Conservation (phyloP, 2,797 vertebrate genomes). For the Epinephelus awoara region DNA sequence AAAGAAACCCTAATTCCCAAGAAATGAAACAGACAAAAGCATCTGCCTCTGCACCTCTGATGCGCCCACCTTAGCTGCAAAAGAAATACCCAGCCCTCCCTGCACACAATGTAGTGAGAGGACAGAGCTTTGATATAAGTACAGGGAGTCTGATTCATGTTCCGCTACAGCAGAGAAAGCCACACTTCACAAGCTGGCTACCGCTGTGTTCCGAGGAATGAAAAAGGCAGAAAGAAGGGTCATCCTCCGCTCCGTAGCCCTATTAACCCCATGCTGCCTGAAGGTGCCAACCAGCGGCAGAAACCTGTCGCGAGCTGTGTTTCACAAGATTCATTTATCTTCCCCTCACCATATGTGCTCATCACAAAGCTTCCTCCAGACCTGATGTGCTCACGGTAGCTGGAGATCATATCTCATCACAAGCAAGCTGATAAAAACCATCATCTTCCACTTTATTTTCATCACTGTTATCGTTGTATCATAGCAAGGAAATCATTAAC, state of each 20-base stretch:
- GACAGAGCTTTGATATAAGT: slow-evolving; percentile 64
- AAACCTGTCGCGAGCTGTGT: slow-evolving; percentile 59
- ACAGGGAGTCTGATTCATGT: slow-evolving; percentile 59
- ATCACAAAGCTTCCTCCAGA: slow-evolving; percentile 56
- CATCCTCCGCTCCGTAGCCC: slow-evolving; percentile 58
- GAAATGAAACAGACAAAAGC: slow-evolving; percentile 73
- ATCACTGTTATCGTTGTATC: not conserved
- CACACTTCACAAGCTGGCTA: slow-evolving; percentile 35
- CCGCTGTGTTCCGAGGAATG: slow-evolving; percentile 38
- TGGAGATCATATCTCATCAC: slow-evolving; percentile 60
- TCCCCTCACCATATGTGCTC: slow-evolving; percentile 65
- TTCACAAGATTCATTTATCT: slow-evolving; percentile 72
- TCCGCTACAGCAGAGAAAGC: slow-evolving; percentile 42
- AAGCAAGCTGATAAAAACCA: slow-evolving; percentile 45
- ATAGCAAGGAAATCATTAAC: slow-evolving; percentile 2
- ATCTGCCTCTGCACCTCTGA: slow-evolving; percentile 55
- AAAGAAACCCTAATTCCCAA: slow-evolving; percentile 64
- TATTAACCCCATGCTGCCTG: slow-evolving; percentile 72
- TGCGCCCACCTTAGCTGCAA: slow-evolving; percentile 62
- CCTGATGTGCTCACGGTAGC: slow-evolving; percentile 32
- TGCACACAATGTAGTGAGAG: slow-evolving; percentile 63
- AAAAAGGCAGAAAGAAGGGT: slow-evolving; percentile 46
- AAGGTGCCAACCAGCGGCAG: slow-evolving; percentile 69
- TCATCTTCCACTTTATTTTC: slow-evolving; percentile 31
- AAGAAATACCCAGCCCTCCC: slow-evolving; percentile 63